Conservation (phyloP, 2,888 invertebrate genomes). For the Meiosimyza decipiens region DNA sequence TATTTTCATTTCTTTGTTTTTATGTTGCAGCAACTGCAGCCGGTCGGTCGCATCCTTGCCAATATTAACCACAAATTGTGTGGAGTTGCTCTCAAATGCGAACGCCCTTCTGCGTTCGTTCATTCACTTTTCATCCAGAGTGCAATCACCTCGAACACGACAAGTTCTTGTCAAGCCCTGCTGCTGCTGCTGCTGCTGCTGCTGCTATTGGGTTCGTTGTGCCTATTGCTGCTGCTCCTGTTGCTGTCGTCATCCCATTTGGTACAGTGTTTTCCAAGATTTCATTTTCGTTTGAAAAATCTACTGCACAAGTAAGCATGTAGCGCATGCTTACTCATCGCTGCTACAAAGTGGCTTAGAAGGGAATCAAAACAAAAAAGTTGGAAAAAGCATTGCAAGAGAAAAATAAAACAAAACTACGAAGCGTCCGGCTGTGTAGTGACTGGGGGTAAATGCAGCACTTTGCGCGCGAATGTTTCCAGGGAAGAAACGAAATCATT, state of each 20-base stretch:
- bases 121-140: constrained; percentile 50
- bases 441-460: too few species aligned
- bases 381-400: neutral
- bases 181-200: neutral
- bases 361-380: constrained; percentile 28
- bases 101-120: constrained; percentile 48
- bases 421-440: neutral
- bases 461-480: too few species aligned
- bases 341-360: neutral
- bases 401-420: constrained; percentile 1
- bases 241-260: constrained; percentile 4
- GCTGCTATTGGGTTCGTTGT: neutral
- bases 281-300: constrained; percentile 52
- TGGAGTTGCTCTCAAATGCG: constrained; percentile 37
- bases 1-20: constrained; percentile 3
- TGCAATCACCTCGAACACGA: constrained; percentile 45
- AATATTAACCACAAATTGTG: constrained; percentile 33
- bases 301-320: neutral
- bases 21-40: constrained; percentile 19
- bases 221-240: constrained; percentile 12
- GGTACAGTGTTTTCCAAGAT: constrained; percentile 48
- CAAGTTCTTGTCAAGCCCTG: constrained; percentile 24
- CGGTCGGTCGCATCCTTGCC: constrained; percentile 44
- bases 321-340: constrained; percentile 18
- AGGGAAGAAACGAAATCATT: too few species aligned